Conservation (phyloP, 2,888 invertebrate species). For the Antitype chi region DNA sequence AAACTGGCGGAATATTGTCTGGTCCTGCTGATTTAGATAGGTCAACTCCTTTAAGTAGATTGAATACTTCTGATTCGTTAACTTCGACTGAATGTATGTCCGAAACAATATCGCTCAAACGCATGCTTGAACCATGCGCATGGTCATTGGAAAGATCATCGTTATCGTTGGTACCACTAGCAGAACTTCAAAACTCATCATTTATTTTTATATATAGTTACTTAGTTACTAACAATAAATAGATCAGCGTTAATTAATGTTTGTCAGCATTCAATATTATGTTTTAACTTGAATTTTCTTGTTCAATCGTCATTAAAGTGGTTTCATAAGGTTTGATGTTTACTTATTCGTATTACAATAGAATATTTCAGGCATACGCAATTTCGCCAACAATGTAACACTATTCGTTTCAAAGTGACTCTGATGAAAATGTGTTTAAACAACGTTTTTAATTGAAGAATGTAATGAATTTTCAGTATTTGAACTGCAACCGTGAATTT, state of each 20-base stretch:
- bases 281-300: not conserved
- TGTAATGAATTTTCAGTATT: slow-evolving; percentile 3
- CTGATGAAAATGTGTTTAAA: not conserved
- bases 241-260: not conserved
- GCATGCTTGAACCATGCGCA: too few species aligned
- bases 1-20: too few species aligned
- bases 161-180: too few species aligned
- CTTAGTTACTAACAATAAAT: too few species aligned
- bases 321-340: not conserved
- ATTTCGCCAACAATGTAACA: slow-evolving; percentile 11
- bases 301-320: not conserved
- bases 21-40: too few species aligned
- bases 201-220: too few species aligned
- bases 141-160: too few species aligned
- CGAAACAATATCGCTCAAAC: too few species aligned
- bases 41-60: too few species aligned
- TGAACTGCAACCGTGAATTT: not conserved
- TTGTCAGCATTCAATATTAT: not conserved
- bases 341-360: not conserved
- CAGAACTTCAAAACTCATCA: too few species aligned
- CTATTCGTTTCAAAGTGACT: not conserved
- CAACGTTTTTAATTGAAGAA: not conserved
- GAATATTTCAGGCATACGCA: not conserved
- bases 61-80: too few species aligned
- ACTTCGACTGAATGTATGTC: too few species aligned